These are phyloP conservation scores for Muschampia plurimacula DNA, from an alignment of 2,888 invertebrate species.

Conservation along the genomic window DNA sequence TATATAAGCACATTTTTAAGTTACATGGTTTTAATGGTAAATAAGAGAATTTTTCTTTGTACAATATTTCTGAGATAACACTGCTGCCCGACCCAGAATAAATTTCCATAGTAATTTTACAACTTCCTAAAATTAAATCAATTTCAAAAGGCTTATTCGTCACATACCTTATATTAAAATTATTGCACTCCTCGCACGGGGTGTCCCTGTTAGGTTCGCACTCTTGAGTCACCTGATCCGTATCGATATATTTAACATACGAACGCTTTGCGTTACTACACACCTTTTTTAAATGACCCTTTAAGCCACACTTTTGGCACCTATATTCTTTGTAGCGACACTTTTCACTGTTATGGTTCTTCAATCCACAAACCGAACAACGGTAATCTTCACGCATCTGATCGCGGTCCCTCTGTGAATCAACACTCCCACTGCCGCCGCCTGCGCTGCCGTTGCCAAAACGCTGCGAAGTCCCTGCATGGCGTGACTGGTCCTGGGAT, in stretches of 20 bases:
- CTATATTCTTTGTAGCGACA: constrained; percentile 37
- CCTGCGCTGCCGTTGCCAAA: not conserved
- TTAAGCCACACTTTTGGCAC: constrained; percentile 37
- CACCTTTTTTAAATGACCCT: constrained; percentile 11
- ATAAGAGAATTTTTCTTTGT: constrained; percentile 33
- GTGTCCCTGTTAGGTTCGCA: no score
- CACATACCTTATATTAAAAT: constrained; percentile 37
- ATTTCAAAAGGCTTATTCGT: constrained; percentile 24
- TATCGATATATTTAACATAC: no score
- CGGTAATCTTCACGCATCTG: not conserved
- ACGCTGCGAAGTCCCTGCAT: not conserved
- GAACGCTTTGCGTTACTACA: no score
- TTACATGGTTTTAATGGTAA: constrained; percentile 27
- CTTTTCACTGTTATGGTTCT: constrained; percentile 32
- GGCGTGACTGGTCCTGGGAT: not conserved
- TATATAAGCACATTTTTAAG: constrained; percentile 47
- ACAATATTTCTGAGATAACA: constrained; percentile 32
- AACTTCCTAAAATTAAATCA: constrained; percentile 6
- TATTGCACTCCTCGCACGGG: constrained; percentile 35
- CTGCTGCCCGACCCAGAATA: constrained; percentile 38
- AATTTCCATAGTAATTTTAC: constrained; percentile 29
- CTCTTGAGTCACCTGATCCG: no score
- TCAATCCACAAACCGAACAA: constrained; percentile 35
- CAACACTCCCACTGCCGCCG: no score
- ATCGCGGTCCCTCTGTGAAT: no score